Base-by-base conservation (phyloP, 1,140 invertebrate species). In the Aphelenchoides besseyi region DNA sequence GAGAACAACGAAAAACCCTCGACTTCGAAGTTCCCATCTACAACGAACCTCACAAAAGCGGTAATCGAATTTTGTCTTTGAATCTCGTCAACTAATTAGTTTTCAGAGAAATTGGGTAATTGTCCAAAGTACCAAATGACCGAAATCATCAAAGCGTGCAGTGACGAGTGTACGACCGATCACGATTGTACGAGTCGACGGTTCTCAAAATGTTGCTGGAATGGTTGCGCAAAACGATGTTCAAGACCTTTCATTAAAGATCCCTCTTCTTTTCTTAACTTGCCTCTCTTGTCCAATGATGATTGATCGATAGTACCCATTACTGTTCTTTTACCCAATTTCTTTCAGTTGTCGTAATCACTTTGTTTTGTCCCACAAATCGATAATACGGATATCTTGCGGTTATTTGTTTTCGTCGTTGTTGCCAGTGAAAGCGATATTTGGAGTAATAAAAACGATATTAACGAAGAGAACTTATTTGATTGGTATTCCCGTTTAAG, bases 141-240 rank as follows among this genome's bases (percentile, higher is more conserved):
- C 8, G 63, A 66, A 35, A 66, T 66, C 30, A 66, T 66, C 63
- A 66, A 66, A 32, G 63, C 63, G 1, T 66, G 63, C 63, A 66
- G 28, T 16, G 32, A 66, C 63, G 63, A 66, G 29, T 66, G 63
- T 32, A n/a, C 30, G 23, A 66, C n/a, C n/a, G 63, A 66, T 30
- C 36, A 33, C 2, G 63, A 66, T 23, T 66, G 63, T 32, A 12
- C 16, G 3, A 36, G 18, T 32, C 16, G 48, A 12, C 55, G 55
- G 16, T 48, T 23, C 12, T 48, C 41, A 12, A 66, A 66, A 33
- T 66, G 63, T 32, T 66, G 63, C 30, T 66, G 63, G 63, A 66
- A 66, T 53, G 63, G 63, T 12, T 66, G 63, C 30, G 63, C 63
- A n/a, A 12, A 29, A 66, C 12, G 63, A n/a, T 66, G 63, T 33